phyloP scores from a whole-genome alignment of 2,797 vertebrate species.

The Paguma larvata region DNA sequence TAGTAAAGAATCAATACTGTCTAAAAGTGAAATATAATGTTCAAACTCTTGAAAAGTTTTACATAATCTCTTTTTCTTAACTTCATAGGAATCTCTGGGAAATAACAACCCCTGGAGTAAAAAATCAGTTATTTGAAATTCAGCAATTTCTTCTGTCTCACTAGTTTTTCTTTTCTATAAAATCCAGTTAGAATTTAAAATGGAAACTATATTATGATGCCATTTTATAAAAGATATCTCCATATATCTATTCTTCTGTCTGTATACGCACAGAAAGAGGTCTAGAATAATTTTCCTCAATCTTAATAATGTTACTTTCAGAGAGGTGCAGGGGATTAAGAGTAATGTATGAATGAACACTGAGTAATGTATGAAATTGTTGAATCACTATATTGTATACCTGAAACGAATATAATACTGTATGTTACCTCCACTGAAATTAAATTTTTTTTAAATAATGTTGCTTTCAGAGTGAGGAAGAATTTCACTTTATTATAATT shows the following conservation, averaged over 20 bases:
- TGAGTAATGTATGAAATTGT: background rate
- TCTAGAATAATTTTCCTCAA: conserved; percentile 52
- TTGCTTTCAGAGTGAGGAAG: conserved; percentile 3
- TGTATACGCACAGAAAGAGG: background rate
- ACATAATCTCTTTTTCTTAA: conserved; percentile 7
- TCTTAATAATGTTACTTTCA: conserved; percentile 30
- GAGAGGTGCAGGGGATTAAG: background rate
- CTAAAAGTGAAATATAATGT: conserved; percentile 37
- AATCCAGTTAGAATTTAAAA: conserved; percentile 56
- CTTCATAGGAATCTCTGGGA: conserved; percentile 15
- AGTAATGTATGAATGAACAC: background rate
- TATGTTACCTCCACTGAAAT: background rate
- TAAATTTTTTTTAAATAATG: background rate
- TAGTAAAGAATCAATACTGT: background rate
- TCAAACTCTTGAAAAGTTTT: conserved; percentile 19
- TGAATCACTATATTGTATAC: background rate
- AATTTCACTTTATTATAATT: conserved; percentile 58
- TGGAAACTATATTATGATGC: background rate
- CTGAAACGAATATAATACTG: background rate
- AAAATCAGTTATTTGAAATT: conserved; percentile 45
- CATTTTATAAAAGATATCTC: conserved; percentile 17
- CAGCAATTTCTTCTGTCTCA: background rate
- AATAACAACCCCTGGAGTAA: background rate
- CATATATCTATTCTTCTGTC: background rate
- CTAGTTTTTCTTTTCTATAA: conserved; percentile 19